Evolutionary conservation across 2,888 invertebrate species (phyloP), one percentile per base, ranked within the genome.

Genomic region (Drosophila koepferae): DNA sequence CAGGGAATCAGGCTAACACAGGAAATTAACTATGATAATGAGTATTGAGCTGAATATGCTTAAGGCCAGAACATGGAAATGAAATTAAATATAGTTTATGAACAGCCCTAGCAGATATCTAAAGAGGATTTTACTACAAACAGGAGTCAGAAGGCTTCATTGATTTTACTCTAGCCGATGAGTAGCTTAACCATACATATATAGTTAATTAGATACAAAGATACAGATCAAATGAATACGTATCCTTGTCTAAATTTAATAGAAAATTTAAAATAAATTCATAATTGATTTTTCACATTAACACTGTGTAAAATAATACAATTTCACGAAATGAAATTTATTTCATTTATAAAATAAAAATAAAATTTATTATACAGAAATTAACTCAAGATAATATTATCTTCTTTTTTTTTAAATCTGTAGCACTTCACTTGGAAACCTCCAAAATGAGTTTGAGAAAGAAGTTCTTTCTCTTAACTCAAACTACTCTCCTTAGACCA

Each of bases 1-100:
- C 43, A 48, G 53, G 53, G 31, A 54, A 54, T 36, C 38, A 16
- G 23, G 41, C 23, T 36, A 36, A 20, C 28, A 36, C 20, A 41
- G 49, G 14, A 63, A 55, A 63, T 58, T 54, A 54, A 18, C 20
- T 63, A 20, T 48, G 54, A 54, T 69, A 63, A 63, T 41, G 31
- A 12, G n/a, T n/a, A 73, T 36, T 28, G 31, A 54, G 56, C 46
- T 36, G 53, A 54, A 40, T 44, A 70, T 51, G 40, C 40, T 66
- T 16, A 40, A 44, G 14, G n/a, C 43, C 8, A 44, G 12, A 43
- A 38, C 31, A 55, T 38, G 18, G 12, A 46, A 48, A 48, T 41
- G 1, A 14, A 28, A 46, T 44, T 34, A 10, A 20, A 54, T 54
- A 36, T n/a, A 14, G 3, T 2, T 23, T 23, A 2, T 23, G 36